These are phyloP conservation scores for Prosopocoilus inquinatus DNA, from an alignment of 2,888 invertebrate genomes.

Conservation along the genomic window DNA sequence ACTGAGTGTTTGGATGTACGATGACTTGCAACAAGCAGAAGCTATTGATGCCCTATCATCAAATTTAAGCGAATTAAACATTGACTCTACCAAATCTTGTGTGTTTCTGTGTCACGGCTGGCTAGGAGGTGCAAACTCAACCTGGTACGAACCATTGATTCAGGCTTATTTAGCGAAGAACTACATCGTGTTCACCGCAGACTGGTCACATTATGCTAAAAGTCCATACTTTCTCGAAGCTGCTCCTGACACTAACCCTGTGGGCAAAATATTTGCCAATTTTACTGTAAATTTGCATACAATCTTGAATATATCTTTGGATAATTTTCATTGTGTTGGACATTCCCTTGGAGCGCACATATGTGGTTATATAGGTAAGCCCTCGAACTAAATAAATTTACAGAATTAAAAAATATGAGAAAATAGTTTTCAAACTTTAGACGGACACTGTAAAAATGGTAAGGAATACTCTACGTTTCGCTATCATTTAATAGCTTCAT, in stretches of 20 bases:
- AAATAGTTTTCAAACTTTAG: too few relatives aligned
- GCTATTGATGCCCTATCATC: too few relatives aligned
- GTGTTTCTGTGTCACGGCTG: conserved; percentile 11
- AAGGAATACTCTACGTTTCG: too few relatives aligned
- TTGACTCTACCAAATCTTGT: conserved; percentile 3
- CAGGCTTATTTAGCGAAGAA: not conserved
- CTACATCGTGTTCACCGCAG: conserved; percentile 7
- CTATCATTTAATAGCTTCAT: too few relatives aligned
- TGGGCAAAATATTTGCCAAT: conserved; percentile 7
- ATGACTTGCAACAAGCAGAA: too few relatives aligned
- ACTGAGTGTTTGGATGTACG: too few relatives aligned
- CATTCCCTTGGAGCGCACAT: conserved; percentile 15
- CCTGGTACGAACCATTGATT: conserved; percentile 2
- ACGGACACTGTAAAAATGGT: too few relatives aligned
- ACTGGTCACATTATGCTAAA: conserved; percentile 6
- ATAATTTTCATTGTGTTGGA: conserved; percentile 9
- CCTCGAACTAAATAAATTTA: not conserved
- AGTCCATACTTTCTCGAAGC: conserved; percentile 2
- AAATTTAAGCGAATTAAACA: too few relatives aligned
- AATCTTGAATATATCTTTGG: conserved; percentile 2
- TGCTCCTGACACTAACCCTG: not conserved
- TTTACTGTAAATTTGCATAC: conserved; percentile 6
- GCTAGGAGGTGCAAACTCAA: not conserved
- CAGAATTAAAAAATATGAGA: too few relatives aligned
- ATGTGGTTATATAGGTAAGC: conserved; percentile 14